Base-by-base conservation (phyloP, 2,113 vertebrate species). In the Gulo gulo region DNA sequence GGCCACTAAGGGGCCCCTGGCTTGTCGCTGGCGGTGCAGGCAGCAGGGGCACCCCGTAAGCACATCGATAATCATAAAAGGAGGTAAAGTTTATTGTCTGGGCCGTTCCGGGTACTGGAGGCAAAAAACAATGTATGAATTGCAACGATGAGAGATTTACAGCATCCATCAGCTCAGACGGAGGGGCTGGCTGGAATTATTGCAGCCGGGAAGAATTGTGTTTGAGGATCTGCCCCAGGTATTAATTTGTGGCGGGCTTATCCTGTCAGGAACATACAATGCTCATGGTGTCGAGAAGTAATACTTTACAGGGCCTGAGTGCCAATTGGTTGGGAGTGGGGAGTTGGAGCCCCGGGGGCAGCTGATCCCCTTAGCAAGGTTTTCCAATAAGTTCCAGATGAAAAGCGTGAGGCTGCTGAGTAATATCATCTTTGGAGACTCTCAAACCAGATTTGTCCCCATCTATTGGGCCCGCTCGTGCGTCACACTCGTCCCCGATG, bases 341-440 rank as follows among this genome's bases (percentile, higher is more conserved):
- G 88, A 61, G 59, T 61, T 0, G 1, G 91, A 61, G 84, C 92
- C 96, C 4, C 3, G 92, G 94, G 92, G 96, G 95, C 78, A 14
- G 47, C 81, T 71, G 90, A 88, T 90, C 79, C 93, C 95, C 63
- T 97, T 31, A 81, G 96, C 94, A 24, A 97, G 90, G 42, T 93
- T 98, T 98, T 96, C 94, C 97, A 98, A 96, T 97, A 98, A 96
- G 94, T 96, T 98, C 94, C 90, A 94, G 97, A 97, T 93, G 97
- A 97, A 97, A 97, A 63, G 88, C 34, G 0, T 8, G 63, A n/a
- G 87, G 34, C 71, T 52, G 91, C 80, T 36, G 86, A 74, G 91
- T 42, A 95, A 96, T 92, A 90, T 42, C 74, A 34, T 95, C 91
- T 91, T 87, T 23, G 0, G 95, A 97, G 92, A 82, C 52, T 79